A percentile compares a stretch with the other conserved stretches of the same genome.
These are phyloP conservation scores for Oreortyx pictus DNA, from an alignment of 2,797 vertebrate species.

Conservation along the genomic window DNA sequence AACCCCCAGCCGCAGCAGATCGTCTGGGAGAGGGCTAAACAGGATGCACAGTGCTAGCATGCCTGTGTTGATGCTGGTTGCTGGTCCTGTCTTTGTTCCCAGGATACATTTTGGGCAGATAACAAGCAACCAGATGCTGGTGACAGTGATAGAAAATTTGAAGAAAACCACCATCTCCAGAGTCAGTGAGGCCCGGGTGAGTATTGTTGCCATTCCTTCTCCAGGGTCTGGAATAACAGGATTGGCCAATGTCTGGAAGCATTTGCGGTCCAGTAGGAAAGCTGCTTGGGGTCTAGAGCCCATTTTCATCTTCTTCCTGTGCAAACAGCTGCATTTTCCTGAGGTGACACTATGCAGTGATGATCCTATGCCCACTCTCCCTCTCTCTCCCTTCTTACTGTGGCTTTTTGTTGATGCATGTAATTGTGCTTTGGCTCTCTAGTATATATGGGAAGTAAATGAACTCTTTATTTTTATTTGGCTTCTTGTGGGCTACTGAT, in stretches of 20 bases:
- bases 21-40: neutral
- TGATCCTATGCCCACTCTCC: rapidly evolving
- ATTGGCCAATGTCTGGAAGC: neutral
- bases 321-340: neutral
- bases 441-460: neutral
- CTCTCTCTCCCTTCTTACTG: neutral
- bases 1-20: neutral
- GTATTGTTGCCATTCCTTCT: conserved; percentile 12
- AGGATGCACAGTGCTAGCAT: neutral
- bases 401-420: neutral
- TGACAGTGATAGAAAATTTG: conserved; percentile 90
- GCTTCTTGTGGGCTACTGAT: neutral
- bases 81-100: conserved; percentile 19
- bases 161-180: conserved; percentile 90
- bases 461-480: neutral
- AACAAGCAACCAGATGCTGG: conserved; percentile 93
- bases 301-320: neutral
- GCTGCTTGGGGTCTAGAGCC: neutral
- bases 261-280: neutral
- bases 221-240: neutral
- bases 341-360: neutral
- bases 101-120: conserved; percentile 97
- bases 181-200: conserved; percentile 90
- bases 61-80: neutral
- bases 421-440: neutral